Evolutionary conservation across 1,140 invertebrate species (phyloP).

Genomic region (Ptiloglossa arizonensis): DNA sequence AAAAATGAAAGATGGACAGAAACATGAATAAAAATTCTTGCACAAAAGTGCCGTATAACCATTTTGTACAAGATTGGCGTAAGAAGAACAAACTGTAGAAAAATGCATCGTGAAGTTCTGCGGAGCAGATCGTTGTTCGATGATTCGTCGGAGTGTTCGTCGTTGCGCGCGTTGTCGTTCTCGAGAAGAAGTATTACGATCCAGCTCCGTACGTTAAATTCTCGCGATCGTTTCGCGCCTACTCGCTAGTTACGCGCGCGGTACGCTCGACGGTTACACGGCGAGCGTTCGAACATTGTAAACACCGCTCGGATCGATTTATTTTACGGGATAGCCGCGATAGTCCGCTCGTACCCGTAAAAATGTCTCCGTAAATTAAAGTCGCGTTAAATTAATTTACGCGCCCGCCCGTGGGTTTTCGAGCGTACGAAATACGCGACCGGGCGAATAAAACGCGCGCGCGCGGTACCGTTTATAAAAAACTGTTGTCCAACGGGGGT

Average conservation of each 20-base stretch:
- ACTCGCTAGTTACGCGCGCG: neutral
- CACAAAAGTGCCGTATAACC: too few species aligned
- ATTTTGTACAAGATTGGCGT: too few species aligned
- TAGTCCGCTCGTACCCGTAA: neutral
- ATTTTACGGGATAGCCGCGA: neutral
- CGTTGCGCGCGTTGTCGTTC: too few species aligned
- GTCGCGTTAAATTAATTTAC: conserved; percentile 48
- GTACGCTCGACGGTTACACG: neutral
- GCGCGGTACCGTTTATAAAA: neutral
- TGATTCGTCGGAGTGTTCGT: too few species aligned
- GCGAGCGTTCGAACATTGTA: neutral
- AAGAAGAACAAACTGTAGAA: too few species aligned
- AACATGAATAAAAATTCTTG: too few species aligned
- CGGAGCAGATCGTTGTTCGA: too few species aligned
- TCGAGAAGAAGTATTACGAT: too few species aligned
- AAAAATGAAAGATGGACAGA: too few species aligned
- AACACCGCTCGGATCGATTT: neutral
- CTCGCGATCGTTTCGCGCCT: neutral
- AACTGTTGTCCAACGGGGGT: neutral
- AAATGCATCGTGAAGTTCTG: too few species aligned
- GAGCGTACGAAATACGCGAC: neutral
- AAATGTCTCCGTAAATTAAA: conserved; percentile 9
- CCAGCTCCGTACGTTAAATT: neutral
- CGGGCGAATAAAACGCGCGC: neutral
- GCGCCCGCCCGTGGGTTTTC: too few species aligned